Percentiles rank a stretch among this genome's conserved stretches.
phyloP scores from a whole-genome alignment of 1,140 invertebrate genomes.

The Ceratina australensis region DNA sequence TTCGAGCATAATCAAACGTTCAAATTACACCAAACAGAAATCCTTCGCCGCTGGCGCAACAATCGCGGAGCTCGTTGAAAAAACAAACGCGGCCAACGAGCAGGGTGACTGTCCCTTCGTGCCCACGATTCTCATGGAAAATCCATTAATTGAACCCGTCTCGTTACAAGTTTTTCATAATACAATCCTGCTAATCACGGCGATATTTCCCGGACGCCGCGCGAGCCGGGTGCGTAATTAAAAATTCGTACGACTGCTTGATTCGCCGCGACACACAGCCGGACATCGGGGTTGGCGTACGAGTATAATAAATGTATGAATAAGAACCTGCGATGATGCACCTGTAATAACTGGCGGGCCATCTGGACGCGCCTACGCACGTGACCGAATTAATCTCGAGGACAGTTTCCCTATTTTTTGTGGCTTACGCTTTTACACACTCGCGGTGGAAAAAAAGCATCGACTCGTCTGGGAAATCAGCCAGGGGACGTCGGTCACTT shows the following conservation, averaged over 20 bases:
- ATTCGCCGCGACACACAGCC: conserved; percentile 8
- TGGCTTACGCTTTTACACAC: conserved; percentile 25
- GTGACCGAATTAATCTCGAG: too few species aligned
- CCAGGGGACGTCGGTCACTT: conserved; percentile 57
- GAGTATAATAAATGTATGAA: conserved; percentile 32
- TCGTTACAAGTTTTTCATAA: conserved; percentile 60
- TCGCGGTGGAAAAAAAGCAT: neutral
- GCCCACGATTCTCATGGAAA: conserved; percentile 25
- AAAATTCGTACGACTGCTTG: conserved; percentile 57
- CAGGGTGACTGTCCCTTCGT: too few species aligned
- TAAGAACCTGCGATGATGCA: neutral
- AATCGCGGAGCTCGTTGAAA: neutral
- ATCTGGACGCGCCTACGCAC: too few species aligned
- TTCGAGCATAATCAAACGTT: neutral
- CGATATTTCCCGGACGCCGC: conserved; percentile 18
- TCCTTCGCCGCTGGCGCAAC: neutral
- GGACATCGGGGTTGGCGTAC: too few species aligned
- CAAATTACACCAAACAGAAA: conserved; percentile 3
- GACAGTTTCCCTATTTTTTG: conserved; percentile 6
- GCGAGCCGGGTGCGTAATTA: conserved; percentile 49
- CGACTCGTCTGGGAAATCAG: conserved; percentile 60
- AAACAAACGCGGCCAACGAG: neutral
- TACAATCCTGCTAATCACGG: conserved; percentile 61
- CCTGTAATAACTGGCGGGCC: neutral
- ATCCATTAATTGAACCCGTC: conserved; percentile 55